Conservation (phyloP, 2,797 vertebrate species). For the Gadopsis marmoratus region DNA sequence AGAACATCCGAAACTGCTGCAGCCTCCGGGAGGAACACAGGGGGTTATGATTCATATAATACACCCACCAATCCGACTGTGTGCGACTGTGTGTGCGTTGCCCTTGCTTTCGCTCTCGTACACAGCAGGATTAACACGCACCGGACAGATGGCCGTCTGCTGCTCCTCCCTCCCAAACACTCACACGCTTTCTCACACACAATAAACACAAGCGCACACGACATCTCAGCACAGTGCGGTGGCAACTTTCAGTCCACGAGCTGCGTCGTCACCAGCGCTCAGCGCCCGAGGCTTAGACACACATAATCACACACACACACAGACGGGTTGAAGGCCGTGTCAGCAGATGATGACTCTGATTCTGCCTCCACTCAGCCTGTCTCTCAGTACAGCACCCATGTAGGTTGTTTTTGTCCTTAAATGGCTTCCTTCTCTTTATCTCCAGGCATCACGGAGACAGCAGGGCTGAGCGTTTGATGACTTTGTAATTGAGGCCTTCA, state of each 20-base stretch:
- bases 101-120: constrained; percentile 65
- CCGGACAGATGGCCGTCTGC: constrained; percentile 75
- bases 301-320: constrained; percentile 30
- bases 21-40: constrained; percentile 43
- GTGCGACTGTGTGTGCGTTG: constrained; percentile 32
- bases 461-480: not conserved
- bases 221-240: constrained; percentile 30
- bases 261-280: constrained; percentile 66
- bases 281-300: constrained; percentile 58
- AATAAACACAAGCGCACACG: constrained; percentile 23
- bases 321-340: constrained; percentile 37
- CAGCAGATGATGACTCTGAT: constrained; percentile 70
- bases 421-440: constrained; percentile 18
- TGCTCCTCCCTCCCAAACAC: constrained; percentile 54
- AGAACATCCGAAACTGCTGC: constrained; percentile 12
- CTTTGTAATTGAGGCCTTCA: not conserved
- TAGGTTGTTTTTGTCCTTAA: constrained; percentile 46
- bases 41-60: constrained; percentile 59
- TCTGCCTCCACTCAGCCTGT: constrained; percentile 38
- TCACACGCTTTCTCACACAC: constrained; percentile 27
- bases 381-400: constrained; percentile 38
- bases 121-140: constrained; percentile 75
- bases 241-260: constrained; percentile 64
- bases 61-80: constrained; percentile 42
- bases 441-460: not conserved